Evolutionary conservation across 2,797 vertebrate genomes (phyloP).

Genomic region (Hybognathus amarus): DNA sequence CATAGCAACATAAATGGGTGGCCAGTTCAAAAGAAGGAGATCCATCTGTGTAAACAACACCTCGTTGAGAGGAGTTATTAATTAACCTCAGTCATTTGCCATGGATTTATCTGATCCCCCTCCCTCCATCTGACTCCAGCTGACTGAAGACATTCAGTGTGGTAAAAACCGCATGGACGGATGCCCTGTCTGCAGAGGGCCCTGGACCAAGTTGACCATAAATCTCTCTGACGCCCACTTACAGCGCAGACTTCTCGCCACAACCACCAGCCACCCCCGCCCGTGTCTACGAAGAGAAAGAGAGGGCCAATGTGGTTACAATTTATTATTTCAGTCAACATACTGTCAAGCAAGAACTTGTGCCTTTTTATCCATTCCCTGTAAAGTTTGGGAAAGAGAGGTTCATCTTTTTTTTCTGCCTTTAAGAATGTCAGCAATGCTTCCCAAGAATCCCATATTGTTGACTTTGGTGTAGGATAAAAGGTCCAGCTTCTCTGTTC

Average conservation of each 20-base stretch:
- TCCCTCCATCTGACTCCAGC: conserved; percentile 42
- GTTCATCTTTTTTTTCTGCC: conserved; percentile 67
- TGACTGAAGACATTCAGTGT: conserved; percentile 46
- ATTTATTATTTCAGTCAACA: conserved; percentile 63
- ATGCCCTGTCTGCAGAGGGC: conserved; percentile 43
- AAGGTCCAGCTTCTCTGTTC: conserved; percentile 76
- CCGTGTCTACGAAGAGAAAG: conserved; percentile 41
- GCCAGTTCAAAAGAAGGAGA: conserved; percentile 69
- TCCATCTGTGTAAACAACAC: conserved; percentile 78
- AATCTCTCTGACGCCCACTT: conserved; percentile 57
- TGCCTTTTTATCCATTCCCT: conserved; percentile 55
- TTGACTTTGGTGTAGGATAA: conserved; percentile 84
- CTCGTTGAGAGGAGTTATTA: conserved; percentile 71
- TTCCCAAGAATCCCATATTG: conserved; percentile 77
- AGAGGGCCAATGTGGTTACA: conserved; percentile 58
- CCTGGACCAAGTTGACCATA: conserved; percentile 43
- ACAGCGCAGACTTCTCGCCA: conserved; percentile 44
- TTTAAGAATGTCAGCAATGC: conserved; percentile 83
- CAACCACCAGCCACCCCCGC: conserved; percentile 36
- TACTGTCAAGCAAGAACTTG: conserved; percentile 55
- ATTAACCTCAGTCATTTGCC: conserved; percentile 65
- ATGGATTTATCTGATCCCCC: conserved; percentile 58
- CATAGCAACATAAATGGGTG: conserved; percentile 68
- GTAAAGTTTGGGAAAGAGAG: conserved; percentile 66
- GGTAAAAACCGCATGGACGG: conserved; percentile 50